Evolutionary conservation across 2,888 invertebrate species (phyloP).

Genomic region (Dryococelus australis): DNA sequence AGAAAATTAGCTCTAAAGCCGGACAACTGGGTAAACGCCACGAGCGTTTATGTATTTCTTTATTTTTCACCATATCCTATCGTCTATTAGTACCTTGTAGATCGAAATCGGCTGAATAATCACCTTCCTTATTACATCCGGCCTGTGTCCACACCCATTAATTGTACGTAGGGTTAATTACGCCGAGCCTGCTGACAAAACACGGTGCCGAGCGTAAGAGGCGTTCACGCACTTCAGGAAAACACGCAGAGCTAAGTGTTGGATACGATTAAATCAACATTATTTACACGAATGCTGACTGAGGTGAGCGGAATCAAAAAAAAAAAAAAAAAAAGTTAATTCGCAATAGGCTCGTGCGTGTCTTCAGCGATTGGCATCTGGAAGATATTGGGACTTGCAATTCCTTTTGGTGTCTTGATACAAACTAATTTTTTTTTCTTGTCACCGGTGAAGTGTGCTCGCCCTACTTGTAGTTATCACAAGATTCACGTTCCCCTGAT

Average conservation of each 20-base stretch:
- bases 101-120: background rate
- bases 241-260: background rate
- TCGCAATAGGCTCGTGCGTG: background rate
- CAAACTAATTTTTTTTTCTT: no score
- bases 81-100: background rate
- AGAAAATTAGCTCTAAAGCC: background rate
- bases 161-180: background rate
- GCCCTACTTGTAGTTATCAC: no score
- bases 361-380: background rate
- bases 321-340: background rate
- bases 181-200: background rate
- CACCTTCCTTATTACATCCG: background rate
- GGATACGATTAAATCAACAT: background rate
- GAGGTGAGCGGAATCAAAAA: no score
- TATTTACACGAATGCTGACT: no score
- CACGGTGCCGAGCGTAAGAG: background rate
- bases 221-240: background rate
- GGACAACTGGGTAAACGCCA: background rate
- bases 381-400: background rate
- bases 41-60: slow-evolving; percentile 5
- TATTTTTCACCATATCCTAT: background rate
- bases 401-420: no score
- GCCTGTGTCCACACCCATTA: slow-evolving; percentile 16
- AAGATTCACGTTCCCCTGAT: no score
- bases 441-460: no score